These are phyloP conservation scores for Coboldia fuscipes DNA, from an alignment of 1,140 invertebrate species.

Conservation along the genomic window DNA sequence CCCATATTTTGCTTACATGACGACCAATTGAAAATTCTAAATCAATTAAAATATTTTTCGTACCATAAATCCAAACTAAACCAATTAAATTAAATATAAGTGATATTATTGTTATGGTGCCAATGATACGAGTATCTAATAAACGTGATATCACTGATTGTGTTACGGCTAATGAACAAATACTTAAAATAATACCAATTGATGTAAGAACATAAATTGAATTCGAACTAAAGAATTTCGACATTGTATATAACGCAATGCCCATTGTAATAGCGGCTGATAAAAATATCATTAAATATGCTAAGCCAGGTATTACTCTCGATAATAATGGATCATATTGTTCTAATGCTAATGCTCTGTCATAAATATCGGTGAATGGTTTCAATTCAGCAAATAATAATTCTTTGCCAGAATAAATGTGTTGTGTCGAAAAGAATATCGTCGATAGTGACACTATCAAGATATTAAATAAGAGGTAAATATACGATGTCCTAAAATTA, in stretches of 20 bases:
- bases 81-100: slow-evolving; percentile 18
- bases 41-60: slow-evolving; percentile 20
- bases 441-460: slow-evolving; percentile 18
- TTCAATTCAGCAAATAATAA: slow-evolving; percentile 16
- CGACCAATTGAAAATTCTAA: slow-evolving; percentile 20
- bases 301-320: slow-evolving; percentile 13
- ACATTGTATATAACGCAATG: slow-evolving; percentile 16
- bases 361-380: slow-evolving; percentile 17
- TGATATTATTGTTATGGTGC: slow-evolving; percentile 15
- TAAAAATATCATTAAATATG: slow-evolving; percentile 13
- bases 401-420: slow-evolving; percentile 6
- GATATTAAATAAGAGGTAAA: slow-evolving; percentile 20
- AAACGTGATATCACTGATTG: slow-evolving; percentile 15
- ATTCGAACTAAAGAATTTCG: slow-evolving; percentile 13
- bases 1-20: slow-evolving; percentile 18
- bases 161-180: slow-evolving; percentile 15
- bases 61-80: slow-evolving; percentile 19
- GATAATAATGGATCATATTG: slow-evolving; percentile 5
- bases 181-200: slow-evolving; percentile 14
- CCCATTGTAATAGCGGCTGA: slow-evolving; percentile 14
- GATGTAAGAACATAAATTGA: slow-evolving; percentile 19
- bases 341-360: slow-evolving; percentile 9
- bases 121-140: slow-evolving; percentile 16
- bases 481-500: slow-evolving; percentile 14
- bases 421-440: slow-evolving; percentile 20